phyloP scores from a whole-genome alignment of 2,113 vertebrate species.

The Haplochromis vanheusdeni region DNA sequence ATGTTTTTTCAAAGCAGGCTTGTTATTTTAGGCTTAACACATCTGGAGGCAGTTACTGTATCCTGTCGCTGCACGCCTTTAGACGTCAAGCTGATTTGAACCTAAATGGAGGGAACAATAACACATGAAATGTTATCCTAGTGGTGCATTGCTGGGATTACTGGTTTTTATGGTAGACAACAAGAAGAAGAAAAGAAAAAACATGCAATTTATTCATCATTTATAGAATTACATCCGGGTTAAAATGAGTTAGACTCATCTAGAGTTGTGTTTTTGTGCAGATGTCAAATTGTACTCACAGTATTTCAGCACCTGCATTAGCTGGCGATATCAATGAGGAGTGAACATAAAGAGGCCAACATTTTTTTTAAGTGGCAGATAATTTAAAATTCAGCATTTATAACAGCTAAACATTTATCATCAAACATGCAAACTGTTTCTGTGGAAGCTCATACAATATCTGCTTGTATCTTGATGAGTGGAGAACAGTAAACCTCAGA shows the following conservation, averaged over 20 bases:
- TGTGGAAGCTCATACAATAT: not conserved
- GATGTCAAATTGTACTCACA: not conserved
- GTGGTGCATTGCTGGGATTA: not conserved
- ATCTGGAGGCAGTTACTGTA: not conserved
- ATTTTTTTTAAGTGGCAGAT: not conserved
- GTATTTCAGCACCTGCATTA: not conserved
- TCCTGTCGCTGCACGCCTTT: not conserved
- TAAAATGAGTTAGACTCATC: not conserved
- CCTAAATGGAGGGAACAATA: not conserved
- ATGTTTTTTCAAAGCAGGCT: not conserved
- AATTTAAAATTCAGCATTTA: not conserved
- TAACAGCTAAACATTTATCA: not conserved
- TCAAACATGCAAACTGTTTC: not conserved
- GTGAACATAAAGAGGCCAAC: not conserved
- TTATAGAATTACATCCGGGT: not conserved
- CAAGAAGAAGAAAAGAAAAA: not conserved
- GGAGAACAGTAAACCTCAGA: not conserved
- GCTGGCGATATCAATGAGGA: not conserved
- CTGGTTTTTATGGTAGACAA: not conserved
- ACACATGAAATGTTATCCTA: not conserved
- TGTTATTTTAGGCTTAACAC: not conserved
- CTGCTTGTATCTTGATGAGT: not conserved
- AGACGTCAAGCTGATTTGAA: not conserved
- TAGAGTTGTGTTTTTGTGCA: not conserved
- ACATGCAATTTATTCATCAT: not conserved